Evolutionary conservation across 2,888 invertebrate species (phyloP), one percentile per base, ranked within the genome.

Genomic region (Stenotaenia linearis): DNA sequence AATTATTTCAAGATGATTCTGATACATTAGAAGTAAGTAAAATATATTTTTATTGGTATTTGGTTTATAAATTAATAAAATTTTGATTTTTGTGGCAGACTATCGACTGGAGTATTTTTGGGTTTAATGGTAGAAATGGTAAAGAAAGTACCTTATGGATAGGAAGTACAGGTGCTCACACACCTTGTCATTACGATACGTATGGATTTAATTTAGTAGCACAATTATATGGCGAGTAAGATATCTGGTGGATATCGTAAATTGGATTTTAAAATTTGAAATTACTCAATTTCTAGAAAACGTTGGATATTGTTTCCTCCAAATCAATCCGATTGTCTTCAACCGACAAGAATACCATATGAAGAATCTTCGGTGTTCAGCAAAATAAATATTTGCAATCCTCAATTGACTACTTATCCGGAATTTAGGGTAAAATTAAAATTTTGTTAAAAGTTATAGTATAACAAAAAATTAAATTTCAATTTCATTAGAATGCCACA

Each of bases 351-450:
- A 84, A 89, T 97, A 78, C 98, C 98, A 0, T 98, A 96, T 87
- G 98, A 98, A 88, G 98, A 98, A 86, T 97, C 97, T 0, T 97
- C 96, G 86, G 90, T 98, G 9, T 98, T 95, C 86, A 95, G 95
- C 84, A 89, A 90, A 85, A 88, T 94, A 74, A 94, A 96, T 85
- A 92, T 96, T 83, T 92, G 91, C 83, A 90, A 90, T 78, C 93
- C 94, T 56, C 83, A 87, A 82, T 77, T 84, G 0, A 28, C 78
- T 5, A 79, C 75, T 32, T 84, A 84, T 82, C 84, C 84, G 76
- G 40, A 81, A 10, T 85, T 86, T 82, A 81, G 84, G 83, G 85
- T 85, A n/a, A n/a, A n/a, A n/a, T n/a, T n/a, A n/a, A n/a, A n/a
- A n/a, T n/a, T n/a, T n/a, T n/a, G n/a, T n/a, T n/a, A n/a, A n/a